phyloP scores from a whole-genome alignment of 1,140 invertebrate genomes.

The Bilobella aurantiaca region DNA sequence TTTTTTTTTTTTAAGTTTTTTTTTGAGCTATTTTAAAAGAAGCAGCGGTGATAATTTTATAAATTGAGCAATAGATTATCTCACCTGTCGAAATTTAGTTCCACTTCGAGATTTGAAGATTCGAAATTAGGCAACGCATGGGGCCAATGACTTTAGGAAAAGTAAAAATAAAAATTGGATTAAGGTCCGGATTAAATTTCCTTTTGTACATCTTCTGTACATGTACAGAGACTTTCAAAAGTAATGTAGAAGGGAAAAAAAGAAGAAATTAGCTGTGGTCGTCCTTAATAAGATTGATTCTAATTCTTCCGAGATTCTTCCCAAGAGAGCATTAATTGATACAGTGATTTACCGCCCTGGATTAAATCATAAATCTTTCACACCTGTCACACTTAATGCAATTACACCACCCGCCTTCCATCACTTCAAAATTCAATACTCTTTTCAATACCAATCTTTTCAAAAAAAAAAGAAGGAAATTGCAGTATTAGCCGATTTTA shows the following conservation, averaged over 20 bases:
- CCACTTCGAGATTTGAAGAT: background rate
- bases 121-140: background rate
- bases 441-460: too few relatives aligned
- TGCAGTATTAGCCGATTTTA: too few relatives aligned
- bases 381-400: conserved; percentile 6
- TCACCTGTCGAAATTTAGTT: background rate
- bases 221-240: too few relatives aligned
- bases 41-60: too few relatives aligned
- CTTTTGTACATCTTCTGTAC: background rate
- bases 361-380: conserved; percentile 1
- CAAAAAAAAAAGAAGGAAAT: too few relatives aligned
- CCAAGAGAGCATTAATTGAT: conserved; percentile 6
- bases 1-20: background rate
- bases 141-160: background rate
- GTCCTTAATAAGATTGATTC: background rate
- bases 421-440: background rate
- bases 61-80: background rate
- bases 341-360: background rate
- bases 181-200: background rate
- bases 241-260: too few relatives aligned
- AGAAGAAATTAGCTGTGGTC: background rate
- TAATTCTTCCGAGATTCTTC: background rate
- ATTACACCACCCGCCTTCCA: background rate
- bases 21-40: background rate
- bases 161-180: background rate